These are phyloP conservation scores for Taeniopygia guttata DNA, from an alignment of 2,797 vertebrate genomes.

Conservation along the genomic window DNA sequence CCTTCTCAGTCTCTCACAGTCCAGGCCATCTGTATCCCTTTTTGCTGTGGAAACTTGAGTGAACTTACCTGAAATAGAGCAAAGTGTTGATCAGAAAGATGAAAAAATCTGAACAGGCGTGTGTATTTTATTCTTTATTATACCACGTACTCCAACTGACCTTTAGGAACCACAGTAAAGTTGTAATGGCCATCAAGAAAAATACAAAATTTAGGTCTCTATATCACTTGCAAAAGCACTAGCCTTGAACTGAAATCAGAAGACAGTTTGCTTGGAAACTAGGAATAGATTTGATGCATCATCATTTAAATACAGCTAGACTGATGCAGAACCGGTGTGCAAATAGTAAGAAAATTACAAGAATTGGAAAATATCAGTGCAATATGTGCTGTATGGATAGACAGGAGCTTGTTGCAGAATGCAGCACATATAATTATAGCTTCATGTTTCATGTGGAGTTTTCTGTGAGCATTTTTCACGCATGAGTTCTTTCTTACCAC, in stretches of 20 bases:
- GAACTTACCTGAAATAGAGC: neutral
- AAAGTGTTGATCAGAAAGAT: neutral
- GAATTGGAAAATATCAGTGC: neutral
- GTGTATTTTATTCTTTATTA: neutral
- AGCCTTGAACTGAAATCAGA: neutral
- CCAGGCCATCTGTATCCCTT: neutral
- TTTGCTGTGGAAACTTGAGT: neutral
- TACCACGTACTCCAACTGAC: neutral
- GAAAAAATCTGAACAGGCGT: fast-evolving
- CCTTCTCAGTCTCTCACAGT: neutral
- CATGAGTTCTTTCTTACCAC: neutral
- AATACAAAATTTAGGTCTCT: neutral
- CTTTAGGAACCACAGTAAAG: neutral
- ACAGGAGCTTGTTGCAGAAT: neutral
- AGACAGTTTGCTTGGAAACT: neutral
- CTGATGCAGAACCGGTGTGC: neutral
- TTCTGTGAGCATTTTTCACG: neutral
- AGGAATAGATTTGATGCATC: neutral
- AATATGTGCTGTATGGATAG: neutral
- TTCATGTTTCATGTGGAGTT: neutral
- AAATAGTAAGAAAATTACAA: neutral
- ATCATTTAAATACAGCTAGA: neutral
- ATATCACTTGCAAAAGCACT: neutral
- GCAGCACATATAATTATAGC: neutral
- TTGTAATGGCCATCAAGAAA: neutral